Evolutionary conservation across 1,140 invertebrate species (phyloP).

Genomic region (Phocides pigmalion): DNA sequence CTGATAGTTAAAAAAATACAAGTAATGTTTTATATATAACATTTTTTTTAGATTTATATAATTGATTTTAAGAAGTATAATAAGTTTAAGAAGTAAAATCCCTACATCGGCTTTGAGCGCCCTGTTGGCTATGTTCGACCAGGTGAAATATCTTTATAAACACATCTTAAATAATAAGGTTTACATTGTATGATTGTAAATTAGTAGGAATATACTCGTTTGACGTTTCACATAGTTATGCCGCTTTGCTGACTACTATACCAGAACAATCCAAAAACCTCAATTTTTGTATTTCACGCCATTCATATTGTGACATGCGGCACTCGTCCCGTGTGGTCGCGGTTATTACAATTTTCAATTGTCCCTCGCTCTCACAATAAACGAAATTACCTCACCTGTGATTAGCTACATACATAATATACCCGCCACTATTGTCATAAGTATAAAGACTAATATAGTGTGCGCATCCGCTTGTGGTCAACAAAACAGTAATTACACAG

Average conservation of each 20-base stretch:
- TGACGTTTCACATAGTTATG: too few relatives aligned
- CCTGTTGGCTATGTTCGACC: too few relatives aligned
- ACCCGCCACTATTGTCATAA: constrained; percentile 24
- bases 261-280: constrained; percentile 34
- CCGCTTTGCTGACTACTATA: background rate
- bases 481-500: constrained; percentile 43
- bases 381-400: constrained; percentile 39
- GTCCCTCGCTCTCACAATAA: constrained; percentile 34
- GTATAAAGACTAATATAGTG: constrained; percentile 33
- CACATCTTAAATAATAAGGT: too few relatives aligned
- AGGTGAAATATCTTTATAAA: too few relatives aligned
- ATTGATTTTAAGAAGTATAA: too few relatives aligned
- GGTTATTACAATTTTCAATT: constrained; percentile 48
- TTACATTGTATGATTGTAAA: too few relatives aligned
- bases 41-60: too few relatives aligned
- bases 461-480: constrained; percentile 5
- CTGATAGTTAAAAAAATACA: too few relatives aligned
- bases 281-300: constrained; percentile 44
- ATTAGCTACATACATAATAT: constrained; percentile 17
- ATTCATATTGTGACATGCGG: constrained; percentile 39
- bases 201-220: too few relatives aligned
- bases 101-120: too few relatives aligned
- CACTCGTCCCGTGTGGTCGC: constrained; percentile 31
- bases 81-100: too few relatives aligned
- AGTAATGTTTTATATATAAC: too few relatives aligned